Evolutionary conservation across 2,888 invertebrate genomes (phyloP).

Genomic region (Calameuta pallipes): DNA sequence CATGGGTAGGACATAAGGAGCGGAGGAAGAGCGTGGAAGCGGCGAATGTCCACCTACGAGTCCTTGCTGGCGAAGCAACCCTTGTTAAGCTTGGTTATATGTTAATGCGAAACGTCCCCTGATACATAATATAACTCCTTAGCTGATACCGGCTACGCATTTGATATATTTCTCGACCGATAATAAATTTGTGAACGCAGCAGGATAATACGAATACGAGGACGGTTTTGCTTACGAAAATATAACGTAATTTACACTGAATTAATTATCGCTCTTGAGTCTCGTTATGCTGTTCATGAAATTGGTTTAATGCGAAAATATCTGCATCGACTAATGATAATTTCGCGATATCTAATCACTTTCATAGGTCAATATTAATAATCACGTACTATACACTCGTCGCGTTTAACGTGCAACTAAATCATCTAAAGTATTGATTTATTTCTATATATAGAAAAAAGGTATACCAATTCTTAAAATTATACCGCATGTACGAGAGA

Average conservation of each 20-base stretch:
- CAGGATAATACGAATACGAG: slow-evolving; percentile 11
- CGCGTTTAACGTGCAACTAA: not conserved
- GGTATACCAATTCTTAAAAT: no score
- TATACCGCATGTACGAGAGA: no score
- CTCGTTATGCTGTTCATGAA: not conserved
- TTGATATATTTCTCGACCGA: not conserved
- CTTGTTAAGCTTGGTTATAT: slow-evolving; percentile 55
- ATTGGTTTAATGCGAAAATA: not conserved
- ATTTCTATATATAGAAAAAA: not conserved
- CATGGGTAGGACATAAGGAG: slow-evolving; percentile 17
- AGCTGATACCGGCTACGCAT: slow-evolving; percentile 1
- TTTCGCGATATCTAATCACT: not conserved
- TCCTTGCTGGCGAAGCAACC: slow-evolving; percentile 31
- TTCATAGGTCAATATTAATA: not conserved
- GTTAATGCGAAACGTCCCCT: slow-evolving; percentile 50
- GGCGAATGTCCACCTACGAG: slow-evolving; percentile 39
- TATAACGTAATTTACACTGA: not conserved
- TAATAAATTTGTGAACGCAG: slow-evolving; percentile 5
- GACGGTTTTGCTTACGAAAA: slow-evolving; percentile 4
- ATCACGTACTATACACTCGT: not conserved
- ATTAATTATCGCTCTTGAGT: not conserved
- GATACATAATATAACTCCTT: slow-evolving; percentile 35
- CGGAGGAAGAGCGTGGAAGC: slow-evolving; percentile 24
- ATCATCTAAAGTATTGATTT: no score
- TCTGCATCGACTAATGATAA: not conserved